Conservation (phyloP, 2,888 invertebrate genomes). For the Keiferia lycopersicella region DNA sequence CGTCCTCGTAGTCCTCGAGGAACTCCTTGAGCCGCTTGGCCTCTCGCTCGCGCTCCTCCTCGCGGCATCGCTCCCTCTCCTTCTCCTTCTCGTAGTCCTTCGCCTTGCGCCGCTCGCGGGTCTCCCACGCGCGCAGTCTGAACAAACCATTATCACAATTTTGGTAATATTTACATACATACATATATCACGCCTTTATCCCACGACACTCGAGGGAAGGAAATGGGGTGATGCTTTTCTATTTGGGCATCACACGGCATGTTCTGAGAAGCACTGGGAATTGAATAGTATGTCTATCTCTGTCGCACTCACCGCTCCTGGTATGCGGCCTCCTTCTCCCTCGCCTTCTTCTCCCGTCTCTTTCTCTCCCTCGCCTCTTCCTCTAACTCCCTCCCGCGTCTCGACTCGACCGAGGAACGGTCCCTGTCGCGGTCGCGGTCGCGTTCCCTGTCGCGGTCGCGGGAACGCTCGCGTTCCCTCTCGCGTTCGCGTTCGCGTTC, state of each 20-base stretch:
- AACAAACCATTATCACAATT: slow-evolving; percentile 1
- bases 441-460: slow-evolving; percentile 64
- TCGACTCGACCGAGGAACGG: slow-evolving; percentile 82
- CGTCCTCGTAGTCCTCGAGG: slow-evolving; percentile 99
- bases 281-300: too few relatives aligned
- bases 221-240: too few relatives aligned
- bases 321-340: slow-evolving; percentile 98
- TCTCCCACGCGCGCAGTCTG: slow-evolving; percentile 88
- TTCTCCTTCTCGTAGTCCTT: slow-evolving; percentile 95
- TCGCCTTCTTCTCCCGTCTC: slow-evolving; percentile 92
- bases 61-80: slow-evolving; percentile 86
- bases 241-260: too few relatives aligned
- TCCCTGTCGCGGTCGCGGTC: slow-evolving; percentile 71
- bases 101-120: slow-evolving; percentile 92
- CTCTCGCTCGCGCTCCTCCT: slow-evolving; percentile 94
- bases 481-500: slow-evolving; percentile 39
- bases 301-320: slow-evolving; percentile 90
- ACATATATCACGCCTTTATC: too few relatives aligned
- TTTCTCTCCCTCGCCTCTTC: slow-evolving; percentile 96
- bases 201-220: too few relatives aligned
- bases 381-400: slow-evolving; percentile 91
- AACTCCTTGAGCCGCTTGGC: slow-evolving; percentile 98
- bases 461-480: slow-evolving; percentile 58
- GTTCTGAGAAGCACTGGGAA: too few relatives aligned
- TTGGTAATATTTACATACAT: too few relatives aligned